A percentile compares a stretch with the other conserved stretches of the same genome.
Evolutionary conservation across 2,113 vertebrate genomes (phyloP).

Genomic region (Caretta caretta): DNA sequence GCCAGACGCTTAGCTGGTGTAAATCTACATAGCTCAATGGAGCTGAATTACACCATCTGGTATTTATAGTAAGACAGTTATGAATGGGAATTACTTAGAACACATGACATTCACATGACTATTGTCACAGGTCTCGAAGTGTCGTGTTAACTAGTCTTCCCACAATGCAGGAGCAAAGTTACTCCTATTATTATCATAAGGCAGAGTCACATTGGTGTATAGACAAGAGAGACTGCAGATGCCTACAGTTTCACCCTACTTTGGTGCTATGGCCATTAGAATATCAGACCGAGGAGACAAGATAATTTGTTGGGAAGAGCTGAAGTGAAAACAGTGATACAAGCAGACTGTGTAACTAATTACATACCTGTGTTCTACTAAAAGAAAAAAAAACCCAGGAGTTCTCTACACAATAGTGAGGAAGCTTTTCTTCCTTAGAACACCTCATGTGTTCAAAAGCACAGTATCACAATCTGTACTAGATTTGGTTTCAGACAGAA

Average conservation of each 20-base stretch:
- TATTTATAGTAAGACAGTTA: neutral
- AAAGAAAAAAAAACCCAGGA: neutral
- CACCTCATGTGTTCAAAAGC: neutral
- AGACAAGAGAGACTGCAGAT: neutral
- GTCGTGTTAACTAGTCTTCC: neutral
- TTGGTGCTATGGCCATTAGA: neutral
- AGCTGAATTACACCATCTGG: neutral
- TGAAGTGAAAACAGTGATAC: neutral
- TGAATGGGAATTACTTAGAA: neutral
- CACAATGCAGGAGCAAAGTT: neutral
- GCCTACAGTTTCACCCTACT: neutral
- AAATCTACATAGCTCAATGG: neutral
- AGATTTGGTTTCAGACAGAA: neutral
- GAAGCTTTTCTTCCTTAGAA: conserved; percentile 17
- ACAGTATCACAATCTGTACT: neutral
- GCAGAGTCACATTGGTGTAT: too few relatives aligned
- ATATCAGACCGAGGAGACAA: neutral
- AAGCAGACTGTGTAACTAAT: neutral
- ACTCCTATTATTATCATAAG: neutral
- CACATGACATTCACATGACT: too few relatives aligned
- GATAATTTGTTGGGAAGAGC: neutral
- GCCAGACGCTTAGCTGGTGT: neutral
- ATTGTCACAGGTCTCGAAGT: neutral
- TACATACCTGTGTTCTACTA: neutral
- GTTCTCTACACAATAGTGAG: neutral